Percentiles rank a stretch among this genome's conserved stretches.
Evolutionary conservation across 1,140 invertebrate species (phyloP).

Genomic region (Telenomus remus): DNA sequence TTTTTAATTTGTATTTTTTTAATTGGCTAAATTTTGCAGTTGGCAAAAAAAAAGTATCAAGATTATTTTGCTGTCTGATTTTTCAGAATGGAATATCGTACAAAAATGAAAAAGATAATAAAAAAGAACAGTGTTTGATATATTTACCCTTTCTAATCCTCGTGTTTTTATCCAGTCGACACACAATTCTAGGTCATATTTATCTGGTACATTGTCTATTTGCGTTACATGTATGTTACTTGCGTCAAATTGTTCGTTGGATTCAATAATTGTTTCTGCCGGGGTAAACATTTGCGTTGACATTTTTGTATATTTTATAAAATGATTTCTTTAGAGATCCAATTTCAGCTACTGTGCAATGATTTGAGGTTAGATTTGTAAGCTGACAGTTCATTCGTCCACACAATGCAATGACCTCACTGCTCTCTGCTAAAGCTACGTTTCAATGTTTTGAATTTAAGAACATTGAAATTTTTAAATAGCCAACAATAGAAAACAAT

Average conservation of each 20-base stretch:
- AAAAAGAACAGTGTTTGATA: slow-evolving; percentile 4
- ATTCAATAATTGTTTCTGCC: slow-evolving; percentile 5
- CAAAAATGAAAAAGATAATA: slow-evolving; percentile 32
- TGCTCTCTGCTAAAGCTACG: too few species aligned
- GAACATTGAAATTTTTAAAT: too few species aligned
- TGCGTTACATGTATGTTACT: slow-evolving; percentile 2
- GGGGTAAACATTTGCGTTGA: slow-evolving; percentile 41
- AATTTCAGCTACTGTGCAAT: too few species aligned
- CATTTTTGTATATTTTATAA: slow-evolving; percentile 12
- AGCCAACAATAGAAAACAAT: too few species aligned
- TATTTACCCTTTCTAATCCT: slow-evolving; percentile 79
- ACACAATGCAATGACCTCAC: too few species aligned
- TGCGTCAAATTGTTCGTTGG: background rate
- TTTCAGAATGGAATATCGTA: slow-evolving; percentile 4
- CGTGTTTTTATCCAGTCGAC: slow-evolving; percentile 81
- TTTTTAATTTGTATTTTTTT: too few species aligned
- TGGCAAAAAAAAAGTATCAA: too few species aligned
- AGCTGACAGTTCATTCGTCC: too few species aligned
- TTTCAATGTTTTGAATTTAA: too few species aligned
- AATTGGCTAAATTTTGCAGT: too few species aligned
- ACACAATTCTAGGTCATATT: slow-evolving; percentile 76
- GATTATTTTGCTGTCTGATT: too few species aligned
- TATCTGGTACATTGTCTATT: slow-evolving; percentile 18
- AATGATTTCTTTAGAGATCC: background rate
- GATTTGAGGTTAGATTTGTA: too few species aligned